Base-by-base conservation (phyloP, 2,888 invertebrate species). In the Chironomus tentans region DNA sequence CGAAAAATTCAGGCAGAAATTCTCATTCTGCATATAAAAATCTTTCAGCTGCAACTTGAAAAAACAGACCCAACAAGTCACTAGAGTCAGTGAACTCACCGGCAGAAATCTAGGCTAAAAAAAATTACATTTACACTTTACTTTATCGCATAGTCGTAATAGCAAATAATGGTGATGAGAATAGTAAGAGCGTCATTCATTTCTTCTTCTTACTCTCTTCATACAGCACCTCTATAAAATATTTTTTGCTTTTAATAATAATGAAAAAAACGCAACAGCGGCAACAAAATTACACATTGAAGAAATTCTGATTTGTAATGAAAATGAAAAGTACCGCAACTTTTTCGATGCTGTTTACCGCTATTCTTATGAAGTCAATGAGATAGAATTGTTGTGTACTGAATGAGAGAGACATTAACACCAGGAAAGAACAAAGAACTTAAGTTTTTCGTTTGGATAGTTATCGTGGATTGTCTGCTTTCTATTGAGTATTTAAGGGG, bases 261-360 rank as follows among this genome's bases (percentile, higher is more conserved):
- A 38, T 38, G 10, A 38, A 38, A 38, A 18, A 61, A 72, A 72
- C 61, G 72, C 72, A 72, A 24, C 72, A 72, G 38, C 61, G 28
- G 21, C 61, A 72, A 65, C 15, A 72, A 46, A 50, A 56, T 18
- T 72, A 18, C 18, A 71, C 28, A 61, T 72, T 68, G 28, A 38
- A 18, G 46, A 61, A 50, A 50, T 72, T 61, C 61, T 72, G 72
- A 72, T 72, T 72, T 62, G 72, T 62, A 62, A 72, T 72, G 72
- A 72, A 72, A 72, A 72, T 46, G 72, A 72, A 72, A 72, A 72
- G 72, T 72, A 72, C 72, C 72, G 72, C 72, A 72, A 72, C n/a
- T 61, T 72, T 38, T 38, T 38, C 38, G 72, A 38, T 62, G 72
- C 38, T 50, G 38, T 71, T 15, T 72, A 72, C 72, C 72, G 72